These are phyloP conservation scores for Sebastolobus altivelis DNA, from an alignment of 2,797 vertebrate genomes.

Conservation along the genomic window DNA sequence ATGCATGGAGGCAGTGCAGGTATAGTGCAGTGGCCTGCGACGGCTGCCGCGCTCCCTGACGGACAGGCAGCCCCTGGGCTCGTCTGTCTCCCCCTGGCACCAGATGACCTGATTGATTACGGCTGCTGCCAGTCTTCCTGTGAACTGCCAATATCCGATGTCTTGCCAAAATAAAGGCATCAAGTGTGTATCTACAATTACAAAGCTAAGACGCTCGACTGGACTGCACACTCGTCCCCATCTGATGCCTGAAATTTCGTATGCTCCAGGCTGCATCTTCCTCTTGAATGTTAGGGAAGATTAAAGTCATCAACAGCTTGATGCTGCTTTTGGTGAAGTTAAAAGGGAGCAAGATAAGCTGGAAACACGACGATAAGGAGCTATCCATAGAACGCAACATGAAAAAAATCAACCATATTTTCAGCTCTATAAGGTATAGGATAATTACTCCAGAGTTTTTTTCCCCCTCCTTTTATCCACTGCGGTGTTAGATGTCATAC, in stretches of 20 bases:
- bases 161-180: conserved; percentile 80
- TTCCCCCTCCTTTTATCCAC: conserved; percentile 42
- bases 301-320: conserved; percentile 66
- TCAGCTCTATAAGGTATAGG: conserved; percentile 46
- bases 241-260: conserved; percentile 40
- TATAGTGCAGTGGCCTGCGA: conserved; percentile 42
- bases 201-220: conserved; percentile 52
- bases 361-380: conserved; percentile 65
- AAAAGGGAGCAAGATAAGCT: conserved; percentile 62
- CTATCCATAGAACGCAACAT: conserved; percentile 37
- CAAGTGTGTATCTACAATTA: conserved; percentile 64
- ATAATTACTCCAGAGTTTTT: conserved; percentile 64
- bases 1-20: conserved; percentile 49
- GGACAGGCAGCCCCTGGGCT: conserved; percentile 70
- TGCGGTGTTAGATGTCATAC: conserved; percentile 36
- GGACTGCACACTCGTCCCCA: conserved; percentile 24
- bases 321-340: conserved; percentile 62
- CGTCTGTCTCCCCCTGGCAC: conserved; percentile 76
- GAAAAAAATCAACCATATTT: conserved; percentile 20
- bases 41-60: conserved; percentile 62
- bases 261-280: conserved; percentile 23
- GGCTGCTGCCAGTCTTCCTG: conserved; percentile 77
- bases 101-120: conserved; percentile 82
- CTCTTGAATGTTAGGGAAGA: conserved; percentile 65
- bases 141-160: conserved; percentile 78